Conservation (phyloP, 2,797 vertebrate species). For the Sebastes flavidus region DNA sequence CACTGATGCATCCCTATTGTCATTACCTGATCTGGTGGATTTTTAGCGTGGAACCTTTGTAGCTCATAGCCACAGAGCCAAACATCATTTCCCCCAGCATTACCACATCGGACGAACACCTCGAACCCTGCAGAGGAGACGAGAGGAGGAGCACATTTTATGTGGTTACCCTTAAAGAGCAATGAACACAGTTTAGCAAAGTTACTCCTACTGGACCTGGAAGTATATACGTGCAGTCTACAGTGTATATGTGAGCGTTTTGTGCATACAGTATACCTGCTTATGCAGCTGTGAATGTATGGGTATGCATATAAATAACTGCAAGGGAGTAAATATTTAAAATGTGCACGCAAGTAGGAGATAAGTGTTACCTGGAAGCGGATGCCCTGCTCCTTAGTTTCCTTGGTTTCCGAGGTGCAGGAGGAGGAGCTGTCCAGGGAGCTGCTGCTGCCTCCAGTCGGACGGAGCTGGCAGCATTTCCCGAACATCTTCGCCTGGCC, state of each 20-base stretch:
- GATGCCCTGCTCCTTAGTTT: slow-evolving; percentile 85
- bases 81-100: slow-evolving; percentile 99
- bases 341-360: neutral
- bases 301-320: neutral
- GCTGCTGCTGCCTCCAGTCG: slow-evolving; percentile 93
- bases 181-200: neutral
- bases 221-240: neutral
- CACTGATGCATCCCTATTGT: neutral
- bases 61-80: slow-evolving; percentile 99
- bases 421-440: slow-evolving; percentile 94
- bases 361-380: slow-evolving; percentile 76
- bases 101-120: slow-evolving; percentile 93
- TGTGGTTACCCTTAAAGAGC: neutral
- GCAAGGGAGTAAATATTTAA: neutral
- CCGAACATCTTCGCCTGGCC: slow-evolving; percentile 91
- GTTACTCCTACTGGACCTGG: neutral
- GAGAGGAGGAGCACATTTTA: neutral
- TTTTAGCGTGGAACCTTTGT: slow-evolving; percentile 97
- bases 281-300: neutral
- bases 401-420: slow-evolving; percentile 88
- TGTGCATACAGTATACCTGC: neutral
- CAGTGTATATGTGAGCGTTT: neutral
- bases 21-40: slow-evolving; percentile 97
- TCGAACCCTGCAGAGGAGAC: slow-evolving; percentile 82
- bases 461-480: slow-evolving; percentile 93